phyloP scores from a whole-genome alignment of 2,888 invertebrate species.

The Ectobius pallidus region DNA sequence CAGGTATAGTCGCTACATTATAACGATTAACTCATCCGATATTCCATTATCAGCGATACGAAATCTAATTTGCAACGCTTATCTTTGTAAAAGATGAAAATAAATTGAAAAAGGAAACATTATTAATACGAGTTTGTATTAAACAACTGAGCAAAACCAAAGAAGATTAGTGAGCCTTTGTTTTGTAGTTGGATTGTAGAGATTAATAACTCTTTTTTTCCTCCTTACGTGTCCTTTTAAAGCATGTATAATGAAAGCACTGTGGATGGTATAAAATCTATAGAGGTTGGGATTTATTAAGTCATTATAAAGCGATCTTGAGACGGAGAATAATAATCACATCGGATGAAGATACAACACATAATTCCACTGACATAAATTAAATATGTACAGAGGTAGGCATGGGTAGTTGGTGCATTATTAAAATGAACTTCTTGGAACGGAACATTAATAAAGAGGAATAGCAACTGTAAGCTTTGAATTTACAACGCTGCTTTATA shows the following conservation, averaged over 20 bases:
- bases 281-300: neutral
- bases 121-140: no score
- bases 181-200: no score
- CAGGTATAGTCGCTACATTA: neutral
- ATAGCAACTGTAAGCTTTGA: no score
- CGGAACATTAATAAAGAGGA: no score
- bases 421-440: no score
- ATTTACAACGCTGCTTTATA: no score
- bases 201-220: neutral
- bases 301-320: neutral
- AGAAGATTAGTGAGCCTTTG: no score
- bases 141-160: no score
- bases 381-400: no score
- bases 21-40: neutral
- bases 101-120: neutral
- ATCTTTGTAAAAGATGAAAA: no score
- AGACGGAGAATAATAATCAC: neutral
- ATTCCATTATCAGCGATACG: neutral
- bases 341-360: neutral
- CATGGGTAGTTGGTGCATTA: no score
- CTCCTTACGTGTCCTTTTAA: neutral
- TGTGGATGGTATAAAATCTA: neutral
- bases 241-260: neutral
- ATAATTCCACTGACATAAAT: slow-evolving; percentile 5
- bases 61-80: neutral